phyloP scores from a whole-genome alignment of 2,888 invertebrate genomes.

The Ochlodes sylvanus region DNA sequence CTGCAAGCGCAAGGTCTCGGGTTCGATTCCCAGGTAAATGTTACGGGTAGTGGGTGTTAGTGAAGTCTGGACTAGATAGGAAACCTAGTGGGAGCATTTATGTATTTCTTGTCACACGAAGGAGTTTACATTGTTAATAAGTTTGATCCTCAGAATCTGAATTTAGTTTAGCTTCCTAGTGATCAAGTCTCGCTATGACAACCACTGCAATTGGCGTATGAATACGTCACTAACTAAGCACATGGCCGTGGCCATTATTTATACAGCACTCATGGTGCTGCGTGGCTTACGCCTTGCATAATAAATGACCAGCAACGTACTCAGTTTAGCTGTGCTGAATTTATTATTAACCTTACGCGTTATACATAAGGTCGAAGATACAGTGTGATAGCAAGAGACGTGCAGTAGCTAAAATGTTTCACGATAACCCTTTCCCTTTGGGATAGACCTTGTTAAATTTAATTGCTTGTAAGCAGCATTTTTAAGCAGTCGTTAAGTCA shows the following conservation, averaged over 20 bases:
- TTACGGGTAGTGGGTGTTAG: too few relatives aligned
- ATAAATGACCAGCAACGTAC: conserved; percentile 28
- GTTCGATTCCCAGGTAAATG: too few relatives aligned
- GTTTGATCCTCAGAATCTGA: background rate
- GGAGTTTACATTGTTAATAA: too few relatives aligned
- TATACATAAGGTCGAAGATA: background rate
- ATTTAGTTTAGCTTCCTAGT: background rate
- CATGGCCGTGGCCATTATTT: conserved; percentile 26
- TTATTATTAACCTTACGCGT: conserved; percentile 2
- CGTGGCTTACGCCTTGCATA: conserved; percentile 27
- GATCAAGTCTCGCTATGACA: background rate
- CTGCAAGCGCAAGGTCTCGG: too few relatives aligned
- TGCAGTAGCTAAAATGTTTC: conserved; percentile 8
- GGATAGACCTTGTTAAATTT: conserved; percentile 16
- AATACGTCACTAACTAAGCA: conserved; percentile 28
- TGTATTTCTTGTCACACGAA: too few relatives aligned
- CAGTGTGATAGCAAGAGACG: background rate
- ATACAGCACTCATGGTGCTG: conserved; percentile 16
- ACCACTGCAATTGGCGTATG: conserved; percentile 7
- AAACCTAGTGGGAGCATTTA: too few relatives aligned
- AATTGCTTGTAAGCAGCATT: conserved; percentile 6
- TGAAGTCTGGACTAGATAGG: too few relatives aligned
- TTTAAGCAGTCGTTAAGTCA: too few relatives aligned
- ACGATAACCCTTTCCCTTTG: conserved; percentile 1
- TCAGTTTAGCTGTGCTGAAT: background rate